Conservation (phyloP, 1,140 invertebrate genomes). For the Pachypsylla venusta region DNA sequence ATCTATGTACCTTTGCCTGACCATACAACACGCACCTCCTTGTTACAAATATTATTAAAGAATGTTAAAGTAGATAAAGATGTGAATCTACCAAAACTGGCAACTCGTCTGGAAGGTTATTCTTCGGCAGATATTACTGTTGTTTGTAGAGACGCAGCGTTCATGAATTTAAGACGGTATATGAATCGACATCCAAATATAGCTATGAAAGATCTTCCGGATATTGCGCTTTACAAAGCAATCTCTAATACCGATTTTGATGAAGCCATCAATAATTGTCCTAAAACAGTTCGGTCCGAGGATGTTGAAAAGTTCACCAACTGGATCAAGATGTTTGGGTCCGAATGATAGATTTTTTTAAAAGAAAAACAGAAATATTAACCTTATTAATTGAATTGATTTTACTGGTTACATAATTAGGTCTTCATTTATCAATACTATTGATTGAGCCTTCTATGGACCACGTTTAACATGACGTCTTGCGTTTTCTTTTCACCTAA, state of each 20-base stretch:
- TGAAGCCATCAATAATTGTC: not conserved
- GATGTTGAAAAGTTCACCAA: not conserved
- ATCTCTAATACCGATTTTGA: not conserved
- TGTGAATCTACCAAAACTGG: slow-evolving; percentile 25
- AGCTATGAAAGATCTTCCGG: not conserved
- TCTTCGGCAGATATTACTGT: slow-evolving; percentile 44
- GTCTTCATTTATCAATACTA: too few species aligned
- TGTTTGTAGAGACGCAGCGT: slow-evolving; percentile 35
- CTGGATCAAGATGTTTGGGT: not conserved
- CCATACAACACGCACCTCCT: not conserved
- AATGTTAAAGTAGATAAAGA: not conserved
- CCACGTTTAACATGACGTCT: too few species aligned
- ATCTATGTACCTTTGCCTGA: slow-evolving; percentile 98
- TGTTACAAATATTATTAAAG: not conserved
- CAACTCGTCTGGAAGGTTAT: slow-evolving; percentile 39
- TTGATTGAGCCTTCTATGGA: too few species aligned
- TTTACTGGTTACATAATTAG: too few species aligned
- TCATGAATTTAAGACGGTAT: not conserved
- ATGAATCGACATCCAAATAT: not conserved
- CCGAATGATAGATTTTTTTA: too few species aligned
- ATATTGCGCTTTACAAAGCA: not conserved
- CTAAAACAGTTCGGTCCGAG: not conserved
- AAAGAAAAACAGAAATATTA: too few species aligned
- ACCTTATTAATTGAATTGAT: too few species aligned
- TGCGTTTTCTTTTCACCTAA: too few species aligned